phyloP scores from a whole-genome alignment of 2,888 invertebrate genomes.

The Mycogona germanica region DNA sequence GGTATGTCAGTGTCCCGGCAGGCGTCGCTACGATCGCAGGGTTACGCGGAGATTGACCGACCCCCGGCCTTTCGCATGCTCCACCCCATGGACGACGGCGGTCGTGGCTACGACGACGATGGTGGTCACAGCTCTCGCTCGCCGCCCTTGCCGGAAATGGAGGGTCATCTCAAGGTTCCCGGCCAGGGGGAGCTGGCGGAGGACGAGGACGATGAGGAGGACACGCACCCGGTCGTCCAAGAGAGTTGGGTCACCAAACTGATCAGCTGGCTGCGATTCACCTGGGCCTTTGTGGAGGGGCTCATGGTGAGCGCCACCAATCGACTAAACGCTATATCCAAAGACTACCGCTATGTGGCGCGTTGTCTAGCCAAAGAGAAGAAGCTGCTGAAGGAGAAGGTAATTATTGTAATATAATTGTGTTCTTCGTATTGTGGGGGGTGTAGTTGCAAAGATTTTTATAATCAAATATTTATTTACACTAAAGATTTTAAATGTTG shows the following conservation, averaged over 20 bases:
- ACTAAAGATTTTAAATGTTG: too few relatives aligned
- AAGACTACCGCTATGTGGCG: constrained; percentile 90
- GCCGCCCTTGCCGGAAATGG: constrained; percentile 13
- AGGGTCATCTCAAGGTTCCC: constrained; percentile 1
- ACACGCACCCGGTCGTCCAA: constrained; percentile 1
- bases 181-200: constrained; percentile 7
- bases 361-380: constrained; percentile 79
- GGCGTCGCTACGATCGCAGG: constrained; percentile 19
- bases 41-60: constrained; percentile 11
- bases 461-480: background rate
- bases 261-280: constrained; percentile 43
- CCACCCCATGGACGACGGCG: constrained; percentile 18
- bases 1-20: constrained; percentile 19
- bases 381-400: constrained; percentile 58
- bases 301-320: constrained; percentile 66
- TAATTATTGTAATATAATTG: too few relatives aligned
- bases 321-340: constrained; percentile 72
- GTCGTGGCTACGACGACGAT: constrained; percentile 8
- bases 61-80: constrained; percentile 12
- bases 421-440: background rate
- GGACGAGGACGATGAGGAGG: constrained; percentile 6
- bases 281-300: constrained; percentile 61
- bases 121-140: constrained; percentile 7
- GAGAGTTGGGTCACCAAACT: constrained; percentile 32
- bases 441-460: background rate